These are phyloP conservation scores for Rattus norvegicus DNA, from an alignment of 2,113 vertebrate species.

Conservation along the genomic window GRCr8 NC_086029.1:52728501-52729000, in stretches of 20 bases:
- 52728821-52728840: not conserved
- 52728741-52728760: not conserved
- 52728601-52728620: not conserved
- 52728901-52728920: too few relatives aligned
- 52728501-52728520: too few relatives aligned
- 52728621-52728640: not conserved
- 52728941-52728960: not conserved
- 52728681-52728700: too few relatives aligned
- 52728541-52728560: too few relatives aligned
- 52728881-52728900: not conserved
- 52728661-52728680: not conserved
- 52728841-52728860: not conserved
- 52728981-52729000: not conserved
- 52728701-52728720: not conserved
- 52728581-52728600: not conserved
- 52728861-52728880: not conserved
- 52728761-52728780: not conserved
- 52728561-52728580: not conserved
- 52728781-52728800: not conserved
- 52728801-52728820: not conserved
- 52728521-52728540: too few relatives aligned
- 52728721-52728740: not conserved
- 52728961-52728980: not conserved
- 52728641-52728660: not conserved
- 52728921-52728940: not conserved